Conservation (phyloP, 1,140 invertebrate species). For the Pogonomyrmex barbatus region DNA sequence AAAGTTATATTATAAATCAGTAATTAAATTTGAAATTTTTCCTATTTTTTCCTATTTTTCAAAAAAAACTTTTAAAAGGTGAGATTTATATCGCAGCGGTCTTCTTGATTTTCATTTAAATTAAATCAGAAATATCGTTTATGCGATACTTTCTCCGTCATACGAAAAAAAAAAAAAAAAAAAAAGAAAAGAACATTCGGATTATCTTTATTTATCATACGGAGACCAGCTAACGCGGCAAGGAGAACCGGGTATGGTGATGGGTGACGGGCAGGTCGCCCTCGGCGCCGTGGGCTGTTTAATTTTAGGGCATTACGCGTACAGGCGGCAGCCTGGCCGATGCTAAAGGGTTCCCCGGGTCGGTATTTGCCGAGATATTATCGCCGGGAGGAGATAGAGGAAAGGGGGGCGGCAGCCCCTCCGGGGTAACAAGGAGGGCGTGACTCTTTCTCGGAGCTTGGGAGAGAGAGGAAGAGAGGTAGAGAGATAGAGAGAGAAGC, state of each 20-base stretch:
- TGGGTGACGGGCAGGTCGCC: slow-evolving; percentile 70
- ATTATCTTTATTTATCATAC: slow-evolving; percentile 58
- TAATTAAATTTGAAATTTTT: too few species aligned
- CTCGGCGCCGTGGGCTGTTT: slow-evolving; percentile 75
- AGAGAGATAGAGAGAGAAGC: not conserved
- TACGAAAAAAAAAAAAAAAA: slow-evolving; percentile 4
- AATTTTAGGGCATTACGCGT: slow-evolving; percentile 79
- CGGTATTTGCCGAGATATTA: slow-evolving; percentile 79
- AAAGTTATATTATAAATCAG: too few species aligned
- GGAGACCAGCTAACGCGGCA: slow-evolving; percentile 38
- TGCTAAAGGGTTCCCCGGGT: slow-evolving; percentile 72
- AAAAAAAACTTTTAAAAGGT: not conserved
- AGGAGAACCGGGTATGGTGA: slow-evolving; percentile 25
- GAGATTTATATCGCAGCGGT: not conserved
- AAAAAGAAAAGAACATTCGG: not conserved
- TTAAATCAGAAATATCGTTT: slow-evolving; percentile 14
- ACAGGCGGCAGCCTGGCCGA: slow-evolving; percentile 74
- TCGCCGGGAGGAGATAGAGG: slow-evolving; percentile 66
- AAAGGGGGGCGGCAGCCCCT: slow-evolving; percentile 27
- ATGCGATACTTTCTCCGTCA: slow-evolving; percentile 20
- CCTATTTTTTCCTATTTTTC: too few species aligned
- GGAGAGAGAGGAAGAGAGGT: not conserved
- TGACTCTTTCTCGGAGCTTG: slow-evolving; percentile 70
- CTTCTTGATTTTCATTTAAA: not conserved
- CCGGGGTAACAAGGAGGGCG: slow-evolving; percentile 75